These are phyloP conservation scores for Nomada ferruginata DNA, from an alignment of 2,888 invertebrate genomes.

Conservation along the genomic window DNA sequence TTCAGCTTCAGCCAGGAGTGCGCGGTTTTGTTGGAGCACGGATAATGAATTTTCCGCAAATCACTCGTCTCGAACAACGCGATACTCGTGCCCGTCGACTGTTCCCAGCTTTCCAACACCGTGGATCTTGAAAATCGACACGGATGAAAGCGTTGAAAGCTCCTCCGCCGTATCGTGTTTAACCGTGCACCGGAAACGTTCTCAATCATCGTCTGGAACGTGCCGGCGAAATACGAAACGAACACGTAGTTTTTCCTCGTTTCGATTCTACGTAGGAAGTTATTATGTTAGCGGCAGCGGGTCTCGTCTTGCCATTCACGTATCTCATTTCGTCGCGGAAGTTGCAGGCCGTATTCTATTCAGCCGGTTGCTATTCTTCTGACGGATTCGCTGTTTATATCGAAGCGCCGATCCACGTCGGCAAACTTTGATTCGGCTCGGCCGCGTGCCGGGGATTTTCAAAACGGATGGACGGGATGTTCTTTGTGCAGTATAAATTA, in stretches of 20 bases:
- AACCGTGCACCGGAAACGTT: conserved; percentile 42
- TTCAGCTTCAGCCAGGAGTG: conserved; percentile 12
- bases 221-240: conserved; percentile 63
- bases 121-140: not conserved
- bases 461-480: not conserved
- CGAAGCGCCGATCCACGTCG: conserved; percentile 14
- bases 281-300: conserved; percentile 39
- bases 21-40: conserved; percentile 28
- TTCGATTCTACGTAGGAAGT: conserved; percentile 43
- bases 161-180: not conserved
- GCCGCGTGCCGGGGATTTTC: not conserved
- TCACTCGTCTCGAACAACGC: conserved; percentile 1
- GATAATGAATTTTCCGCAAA: conserved; percentile 54
- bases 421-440: conserved; percentile 18
- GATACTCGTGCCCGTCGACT: no score
- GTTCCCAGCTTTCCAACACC: not conserved
- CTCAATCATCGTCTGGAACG: conserved; percentile 64
- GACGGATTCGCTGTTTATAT: conserved; percentile 36
- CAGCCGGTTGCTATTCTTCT: conserved; percentile 30
- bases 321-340: conserved; percentile 44
- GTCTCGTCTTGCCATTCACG: conserved; percentile 34
- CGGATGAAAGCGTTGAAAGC: not conserved
- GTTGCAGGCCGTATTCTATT: conserved; percentile 36
- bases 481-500: not conserved
- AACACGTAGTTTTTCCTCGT: conserved; percentile 35